Percentiles rank a stretch among this genome's conserved stretches.
Evolutionary conservation across 1,140 invertebrate genomes (phyloP).

Genomic region (Pachyrhynchus sulphureomaculatus): DNA sequence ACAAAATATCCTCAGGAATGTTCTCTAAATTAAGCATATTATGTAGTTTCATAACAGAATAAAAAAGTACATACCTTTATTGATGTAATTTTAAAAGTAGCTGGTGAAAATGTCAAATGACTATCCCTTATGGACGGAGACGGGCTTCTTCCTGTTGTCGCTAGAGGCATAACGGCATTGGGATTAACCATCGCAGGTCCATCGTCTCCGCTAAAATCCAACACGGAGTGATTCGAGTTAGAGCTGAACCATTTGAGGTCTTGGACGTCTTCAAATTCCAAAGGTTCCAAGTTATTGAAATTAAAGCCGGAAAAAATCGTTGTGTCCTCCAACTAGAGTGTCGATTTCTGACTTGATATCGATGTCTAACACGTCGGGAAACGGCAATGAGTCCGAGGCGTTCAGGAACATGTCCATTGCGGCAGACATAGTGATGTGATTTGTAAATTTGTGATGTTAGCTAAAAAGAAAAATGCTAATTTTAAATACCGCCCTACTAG

Average conservation of each 20-base stretch:
- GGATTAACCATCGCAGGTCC: conserved; percentile 78
- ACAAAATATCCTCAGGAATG: too few relatives aligned
- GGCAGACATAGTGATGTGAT: conserved; percentile 38
- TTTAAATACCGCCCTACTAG: too few relatives aligned
- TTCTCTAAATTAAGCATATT: too few relatives aligned
- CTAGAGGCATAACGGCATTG: conserved; percentile 66
- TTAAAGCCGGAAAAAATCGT: conserved; percentile 62
- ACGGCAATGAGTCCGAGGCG: conserved; percentile 58
- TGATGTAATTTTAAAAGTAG: conserved; percentile 35
- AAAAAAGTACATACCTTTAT: conserved; percentile 16
- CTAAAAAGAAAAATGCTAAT: background rate
- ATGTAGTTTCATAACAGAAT: too few relatives aligned
- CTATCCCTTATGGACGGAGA: conserved; percentile 60
- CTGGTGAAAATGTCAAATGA: conserved; percentile 66
- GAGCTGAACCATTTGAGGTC: conserved; percentile 57
- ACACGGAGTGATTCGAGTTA: conserved; percentile 61
- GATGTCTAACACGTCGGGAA: conserved; percentile 72
- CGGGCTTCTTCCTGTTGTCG: conserved; percentile 49
- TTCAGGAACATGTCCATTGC: conserved; percentile 60
- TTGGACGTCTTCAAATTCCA: conserved; percentile 65
- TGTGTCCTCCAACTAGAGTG: conserved; percentile 67
- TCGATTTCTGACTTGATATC: conserved; percentile 82
- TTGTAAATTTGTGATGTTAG: background rate
- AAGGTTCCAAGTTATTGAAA: conserved; percentile 65
- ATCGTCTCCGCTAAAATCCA: conserved; percentile 72